Percentiles rank a stretch among this genome's conserved stretches.
Evolutionary conservation across 2,888 invertebrate genomes (phyloP).

Genomic region (Machimus rusticus): DNA sequence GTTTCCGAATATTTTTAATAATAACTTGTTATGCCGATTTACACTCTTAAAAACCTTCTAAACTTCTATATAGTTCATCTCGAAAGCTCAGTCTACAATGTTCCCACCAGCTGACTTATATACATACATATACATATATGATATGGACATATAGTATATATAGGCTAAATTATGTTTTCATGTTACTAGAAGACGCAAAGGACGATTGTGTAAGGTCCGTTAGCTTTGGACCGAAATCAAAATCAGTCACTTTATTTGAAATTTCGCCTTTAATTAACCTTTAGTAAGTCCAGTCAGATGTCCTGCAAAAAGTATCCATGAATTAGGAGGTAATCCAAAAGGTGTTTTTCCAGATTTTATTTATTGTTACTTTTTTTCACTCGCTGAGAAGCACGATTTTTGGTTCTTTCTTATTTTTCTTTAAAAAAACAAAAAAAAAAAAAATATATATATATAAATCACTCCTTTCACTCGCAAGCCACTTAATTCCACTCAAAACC

Average conservation of each 20-base stretch:
- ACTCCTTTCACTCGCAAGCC: neutral
- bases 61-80: neutral
- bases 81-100: neutral
- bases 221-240: neutral
- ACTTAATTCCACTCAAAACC: neutral
- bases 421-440: neutral
- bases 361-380: neutral
- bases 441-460: no score
- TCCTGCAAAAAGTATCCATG: constrained; percentile 9
- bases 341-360: neutral
- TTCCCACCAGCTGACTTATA: neutral
- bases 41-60: neutral
- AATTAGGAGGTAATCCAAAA: constrained; percentile 7
- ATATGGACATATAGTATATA: neutral
- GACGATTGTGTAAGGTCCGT: neutral
- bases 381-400: neutral
- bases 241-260: neutral
- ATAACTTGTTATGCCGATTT: no score
- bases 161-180: neutral
- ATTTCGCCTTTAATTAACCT: neutral
- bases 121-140: neutral
- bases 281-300: neutral
- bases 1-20: no score
- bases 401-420: neutral
- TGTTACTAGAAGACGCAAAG: neutral